phyloP scores from a whole-genome alignment of 2,797 vertebrate genomes.

The Lepus townsendii region DNA sequence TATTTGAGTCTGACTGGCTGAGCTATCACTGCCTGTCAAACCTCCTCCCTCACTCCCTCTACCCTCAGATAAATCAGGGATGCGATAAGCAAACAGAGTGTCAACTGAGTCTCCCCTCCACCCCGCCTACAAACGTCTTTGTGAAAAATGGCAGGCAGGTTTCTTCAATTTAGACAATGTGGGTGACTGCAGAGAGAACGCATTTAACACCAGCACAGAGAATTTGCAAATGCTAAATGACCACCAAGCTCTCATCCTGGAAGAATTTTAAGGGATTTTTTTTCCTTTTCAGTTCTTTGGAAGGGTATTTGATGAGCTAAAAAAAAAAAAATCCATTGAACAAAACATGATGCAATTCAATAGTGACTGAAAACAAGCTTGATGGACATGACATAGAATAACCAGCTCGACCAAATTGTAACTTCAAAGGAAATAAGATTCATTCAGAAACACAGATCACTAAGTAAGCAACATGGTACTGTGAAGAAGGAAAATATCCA shows the following conservation, averaged over 20 bases:
- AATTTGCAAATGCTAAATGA: constrained; percentile 41
- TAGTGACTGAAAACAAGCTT: constrained; percentile 31
- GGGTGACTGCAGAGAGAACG: neutral
- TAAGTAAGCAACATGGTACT: constrained; percentile 29
- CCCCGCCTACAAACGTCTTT: constrained; percentile 63
- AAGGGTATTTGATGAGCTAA: constrained; percentile 50
- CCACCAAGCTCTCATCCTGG: constrained; percentile 26
- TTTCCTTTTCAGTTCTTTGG: constrained; percentile 37
- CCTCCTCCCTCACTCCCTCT: constrained; percentile 63
- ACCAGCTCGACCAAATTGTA: neutral
- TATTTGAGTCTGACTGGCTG: constrained; percentile 67
- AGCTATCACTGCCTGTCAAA: constrained; percentile 77
- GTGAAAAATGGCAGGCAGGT: constrained; percentile 73
- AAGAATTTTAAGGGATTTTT: neutral
- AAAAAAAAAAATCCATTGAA: constrained; percentile 40
- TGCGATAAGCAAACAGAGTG: constrained; percentile 75
- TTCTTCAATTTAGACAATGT: constrained; percentile 64
- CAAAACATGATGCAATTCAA: constrained; percentile 59
- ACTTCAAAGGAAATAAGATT: constrained; percentile 5
- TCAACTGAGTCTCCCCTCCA: constrained; percentile 45
- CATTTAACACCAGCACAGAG: constrained; percentile 34
- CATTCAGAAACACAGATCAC: neutral
- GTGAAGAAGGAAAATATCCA: constrained; percentile 7
- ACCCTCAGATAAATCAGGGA: constrained; percentile 76
- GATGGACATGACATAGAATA: neutral